Percentiles rank a stretch among this genome's conserved stretches.
Evolutionary conservation across 2,797 vertebrate species (phyloP).

Genomic region (Hemibagrus guttatus): DNA sequence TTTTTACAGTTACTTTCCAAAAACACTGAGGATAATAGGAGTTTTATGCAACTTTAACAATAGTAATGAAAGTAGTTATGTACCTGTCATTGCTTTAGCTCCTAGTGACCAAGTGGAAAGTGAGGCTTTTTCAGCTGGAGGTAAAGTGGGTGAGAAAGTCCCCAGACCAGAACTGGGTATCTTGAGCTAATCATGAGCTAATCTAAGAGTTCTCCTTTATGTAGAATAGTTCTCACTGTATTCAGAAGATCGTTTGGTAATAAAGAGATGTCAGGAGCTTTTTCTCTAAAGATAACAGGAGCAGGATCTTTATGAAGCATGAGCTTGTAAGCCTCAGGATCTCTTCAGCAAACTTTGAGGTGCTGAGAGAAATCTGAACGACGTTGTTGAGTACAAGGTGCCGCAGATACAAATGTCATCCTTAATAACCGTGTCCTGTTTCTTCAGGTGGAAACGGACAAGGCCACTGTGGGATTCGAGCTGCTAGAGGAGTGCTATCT

Average conservation of each 20-base stretch:
- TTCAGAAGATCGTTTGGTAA: not conserved
- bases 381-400: not conserved
- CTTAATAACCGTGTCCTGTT: not conserved
- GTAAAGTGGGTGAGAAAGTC: not conserved
- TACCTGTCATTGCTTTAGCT: not conserved
- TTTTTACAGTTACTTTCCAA: not conserved
- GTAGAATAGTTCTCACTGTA: not conserved
- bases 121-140: not conserved
- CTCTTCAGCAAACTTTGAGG: too few relatives aligned
- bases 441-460: slow-evolving; percentile 94
- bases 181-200: too few relatives aligned
- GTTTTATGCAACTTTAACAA: not conserved
- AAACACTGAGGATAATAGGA: not conserved
- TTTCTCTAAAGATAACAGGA: not conserved
- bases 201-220: not conserved
- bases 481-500: slow-evolving; percentile 92
- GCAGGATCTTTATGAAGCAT: not conserved
- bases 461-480: slow-evolving; percentile 97
- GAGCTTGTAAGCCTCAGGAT: not conserved
- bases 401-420: not conserved
- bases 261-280: not conserved
- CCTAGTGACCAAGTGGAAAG: not conserved
- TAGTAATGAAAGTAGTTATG: not conserved
- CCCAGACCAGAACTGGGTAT: not conserved
- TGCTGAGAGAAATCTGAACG: not conserved